Evolutionary conservation across 1,140 invertebrate species (phyloP).

Genomic region (Ganaspis sp.): DNA sequence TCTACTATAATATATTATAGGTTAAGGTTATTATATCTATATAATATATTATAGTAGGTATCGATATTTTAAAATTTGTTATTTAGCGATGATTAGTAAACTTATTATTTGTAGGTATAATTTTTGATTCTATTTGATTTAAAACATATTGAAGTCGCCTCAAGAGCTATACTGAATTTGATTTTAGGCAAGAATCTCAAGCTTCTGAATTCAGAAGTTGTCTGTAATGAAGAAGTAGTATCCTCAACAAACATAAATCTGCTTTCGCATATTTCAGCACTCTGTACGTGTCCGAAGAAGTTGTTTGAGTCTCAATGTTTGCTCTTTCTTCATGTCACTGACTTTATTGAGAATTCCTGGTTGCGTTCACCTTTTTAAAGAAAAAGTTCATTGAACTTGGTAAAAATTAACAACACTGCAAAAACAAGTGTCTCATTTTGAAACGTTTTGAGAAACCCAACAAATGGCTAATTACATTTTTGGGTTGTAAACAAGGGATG

Average conservation of each 20-base stretch:
- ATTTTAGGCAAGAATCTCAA: conserved; percentile 1
- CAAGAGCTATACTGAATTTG: not conserved
- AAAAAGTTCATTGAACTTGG: not conserved
- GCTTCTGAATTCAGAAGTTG: conserved; percentile 4
- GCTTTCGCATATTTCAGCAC: conserved; percentile 25
- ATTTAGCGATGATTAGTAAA: too few species aligned
- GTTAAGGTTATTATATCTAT: too few species aligned
- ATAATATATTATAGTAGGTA: too few species aligned
- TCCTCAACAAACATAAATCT: conserved; percentile 30
- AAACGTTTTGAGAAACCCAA: too few species aligned
- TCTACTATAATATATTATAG: too few species aligned
- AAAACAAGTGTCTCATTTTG: too few species aligned
- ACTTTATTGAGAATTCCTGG: conserved; percentile 28
- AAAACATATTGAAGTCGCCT: not conserved
- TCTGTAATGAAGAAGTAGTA: conserved; percentile 18
- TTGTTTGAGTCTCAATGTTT: conserved; percentile 25
- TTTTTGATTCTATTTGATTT: not conserved
- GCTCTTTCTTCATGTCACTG: conserved; percentile 26
- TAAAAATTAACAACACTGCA: too few species aligned
- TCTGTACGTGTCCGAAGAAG: conserved; percentile 22
- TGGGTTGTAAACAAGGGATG: too few species aligned
- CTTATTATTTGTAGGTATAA: not conserved
- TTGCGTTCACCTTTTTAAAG: conserved; percentile 13
- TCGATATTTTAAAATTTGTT: too few species aligned
- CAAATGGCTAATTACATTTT: too few species aligned